Evolutionary conservation across 1,140 invertebrate genomes (phyloP).

Genomic region (Polyergus mexicanus): DNA sequence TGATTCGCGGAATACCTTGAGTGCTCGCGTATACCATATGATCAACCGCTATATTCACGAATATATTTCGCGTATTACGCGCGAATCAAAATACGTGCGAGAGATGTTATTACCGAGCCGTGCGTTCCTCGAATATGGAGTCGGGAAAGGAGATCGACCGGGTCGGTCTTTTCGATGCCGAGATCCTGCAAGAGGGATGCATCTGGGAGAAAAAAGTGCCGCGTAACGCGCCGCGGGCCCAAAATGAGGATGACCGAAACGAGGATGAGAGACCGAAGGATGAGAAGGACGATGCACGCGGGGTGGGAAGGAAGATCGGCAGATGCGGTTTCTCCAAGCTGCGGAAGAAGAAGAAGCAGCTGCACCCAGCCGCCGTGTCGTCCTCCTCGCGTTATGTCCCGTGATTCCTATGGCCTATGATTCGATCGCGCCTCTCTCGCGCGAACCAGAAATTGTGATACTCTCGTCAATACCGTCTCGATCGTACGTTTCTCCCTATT

Average conservation of each 20-base stretch:
- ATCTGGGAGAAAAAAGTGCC: constrained; percentile 74
- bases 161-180: constrained; percentile 20
- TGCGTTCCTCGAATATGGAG: constrained; percentile 40
- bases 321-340: constrained; percentile 58
- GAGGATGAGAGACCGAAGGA: constrained; percentile 35
- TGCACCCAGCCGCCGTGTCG: constrained; percentile 59
- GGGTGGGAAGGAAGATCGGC: constrained; percentile 55
- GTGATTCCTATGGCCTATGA: constrained; percentile 58
- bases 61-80: constrained; percentile 70
- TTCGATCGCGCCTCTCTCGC: neutral
- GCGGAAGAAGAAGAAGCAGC: constrained; percentile 74
- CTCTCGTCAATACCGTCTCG: constrained; percentile 4
- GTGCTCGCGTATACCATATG: constrained; percentile 33
- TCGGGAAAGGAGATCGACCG: constrained; percentile 53
- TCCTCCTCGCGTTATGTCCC: constrained; percentile 38
- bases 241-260: constrained; percentile 68
- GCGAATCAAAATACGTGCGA: constrained; percentile 52
- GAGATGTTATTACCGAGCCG: constrained; percentile 69
- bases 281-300: constrained; percentile 19
- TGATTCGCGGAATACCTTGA: constrained; percentile 29
- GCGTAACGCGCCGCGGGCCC: constrained; percentile 75
- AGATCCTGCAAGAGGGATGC: constrained; percentile 31
- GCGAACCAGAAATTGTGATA: constrained; percentile 33
- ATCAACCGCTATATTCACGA: constrained; percentile 63
- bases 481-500: constrained; percentile 12